Percentiles rank a stretch among this genome's conserved stretches.
These are phyloP conservation scores for Oncorhynchus nerka DNA, from an alignment of 2,113 vertebrate genomes.

Conservation along the genomic window DNA sequence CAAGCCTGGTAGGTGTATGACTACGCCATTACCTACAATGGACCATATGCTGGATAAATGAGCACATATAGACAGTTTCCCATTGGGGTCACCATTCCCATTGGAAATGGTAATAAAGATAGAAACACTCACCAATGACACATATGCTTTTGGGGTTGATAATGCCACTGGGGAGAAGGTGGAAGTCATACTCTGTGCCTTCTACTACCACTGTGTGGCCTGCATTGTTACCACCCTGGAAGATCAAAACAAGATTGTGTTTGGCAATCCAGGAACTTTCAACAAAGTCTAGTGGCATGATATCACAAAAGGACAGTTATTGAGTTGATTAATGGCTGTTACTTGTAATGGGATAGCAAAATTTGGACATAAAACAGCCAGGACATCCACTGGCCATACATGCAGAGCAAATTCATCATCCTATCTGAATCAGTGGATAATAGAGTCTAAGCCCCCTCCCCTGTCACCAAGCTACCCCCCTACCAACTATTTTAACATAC, in stretches of 20 bases:
- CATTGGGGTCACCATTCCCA: background rate
- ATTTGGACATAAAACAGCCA: background rate
- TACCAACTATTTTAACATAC: slow-evolving; percentile 62
- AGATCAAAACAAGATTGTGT: slow-evolving; percentile 27
- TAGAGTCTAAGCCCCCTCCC: slow-evolving; percentile 14
- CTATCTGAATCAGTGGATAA: slow-evolving; percentile 20
- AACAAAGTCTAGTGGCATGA: background rate
- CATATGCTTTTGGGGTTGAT: slow-evolving; percentile 92
- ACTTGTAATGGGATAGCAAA: background rate
- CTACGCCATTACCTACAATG: slow-evolving; percentile 90
- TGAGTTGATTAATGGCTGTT: background rate
- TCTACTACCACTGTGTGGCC: slow-evolving; percentile 97
- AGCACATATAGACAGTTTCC: background rate
- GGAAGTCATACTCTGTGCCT: slow-evolving; percentile 96
- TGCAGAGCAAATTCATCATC: background rate
- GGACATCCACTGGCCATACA: background rate
- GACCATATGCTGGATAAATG: background rate
- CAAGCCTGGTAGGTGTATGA: slow-evolving; percentile 94
- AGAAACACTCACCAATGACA: slow-evolving; percentile 85
- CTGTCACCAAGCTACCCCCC: background rate
- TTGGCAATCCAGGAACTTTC: background rate
- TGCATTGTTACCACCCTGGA: slow-evolving; percentile 95
- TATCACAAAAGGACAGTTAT: background rate
- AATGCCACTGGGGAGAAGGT: slow-evolving; percentile 96
- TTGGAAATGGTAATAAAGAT: background rate